Conservation (phyloP, 2,888 invertebrate genomes). For the Oxyscelio sp. region DNA sequence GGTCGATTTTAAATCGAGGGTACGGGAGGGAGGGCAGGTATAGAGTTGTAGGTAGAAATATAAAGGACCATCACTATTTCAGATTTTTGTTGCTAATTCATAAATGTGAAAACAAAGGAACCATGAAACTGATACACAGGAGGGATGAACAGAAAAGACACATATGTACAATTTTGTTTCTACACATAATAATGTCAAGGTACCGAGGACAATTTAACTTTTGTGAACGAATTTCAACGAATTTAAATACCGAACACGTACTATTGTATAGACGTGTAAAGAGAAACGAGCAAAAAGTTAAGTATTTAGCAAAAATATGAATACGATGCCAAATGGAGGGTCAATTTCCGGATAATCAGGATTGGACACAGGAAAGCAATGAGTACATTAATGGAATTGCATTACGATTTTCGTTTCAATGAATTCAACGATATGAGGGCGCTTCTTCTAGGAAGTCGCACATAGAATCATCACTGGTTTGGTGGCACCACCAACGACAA, state of each 20-base stretch:
- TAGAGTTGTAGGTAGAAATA: slow-evolving; percentile 27
- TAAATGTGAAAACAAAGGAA: slow-evolving; percentile 8
- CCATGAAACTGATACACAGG: slow-evolving; percentile 13
- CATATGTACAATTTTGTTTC: slow-evolving; percentile 59
- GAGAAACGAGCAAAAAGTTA: slow-evolving; percentile 51
- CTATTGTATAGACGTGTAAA: slow-evolving; percentile 71
- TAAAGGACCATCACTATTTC: slow-evolving; percentile 22
- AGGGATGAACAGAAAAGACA: no score
- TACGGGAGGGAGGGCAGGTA: slow-evolving; percentile 50
- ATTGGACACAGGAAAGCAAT: slow-evolving; percentile 4
- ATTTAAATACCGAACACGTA: slow-evolving; percentile 77
- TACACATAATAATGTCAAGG: slow-evolving; percentile 31
- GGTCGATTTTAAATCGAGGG: slow-evolving; percentile 35
- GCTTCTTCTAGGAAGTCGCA: slow-evolving; percentile 13
- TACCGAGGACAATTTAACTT: slow-evolving; percentile 58
- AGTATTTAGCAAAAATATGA: not conserved
- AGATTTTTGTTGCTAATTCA: slow-evolving; percentile 45
- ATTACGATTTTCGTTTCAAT: slow-evolving; percentile 22
- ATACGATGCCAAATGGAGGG: slow-evolving; percentile 1
- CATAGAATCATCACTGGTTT: slow-evolving; percentile 17
- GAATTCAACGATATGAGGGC: slow-evolving; percentile 16
- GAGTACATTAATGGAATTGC: slow-evolving; percentile 68
- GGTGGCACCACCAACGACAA: not conserved
- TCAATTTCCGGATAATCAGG: slow-evolving; percentile 5
- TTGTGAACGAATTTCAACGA: slow-evolving; percentile 76